Percentiles rank a stretch among this genome's conserved stretches.
Evolutionary conservation across 53 echinoderm and acorn worm genomes (phyloP).

Genomic region (Hippasteria phrygiana): DNA sequence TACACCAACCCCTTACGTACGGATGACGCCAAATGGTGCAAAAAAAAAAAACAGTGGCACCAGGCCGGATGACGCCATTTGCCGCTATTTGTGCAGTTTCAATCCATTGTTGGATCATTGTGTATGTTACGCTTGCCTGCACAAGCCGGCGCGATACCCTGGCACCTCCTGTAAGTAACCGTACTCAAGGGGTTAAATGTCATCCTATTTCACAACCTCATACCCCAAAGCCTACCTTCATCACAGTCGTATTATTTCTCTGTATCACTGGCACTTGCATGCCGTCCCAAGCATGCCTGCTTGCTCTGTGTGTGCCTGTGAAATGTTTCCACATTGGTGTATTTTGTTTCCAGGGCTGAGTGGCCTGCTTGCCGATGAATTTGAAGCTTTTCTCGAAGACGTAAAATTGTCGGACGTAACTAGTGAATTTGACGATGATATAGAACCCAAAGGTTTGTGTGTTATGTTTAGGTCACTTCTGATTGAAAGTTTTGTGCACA

Average conservation of each 20-base stretch:
- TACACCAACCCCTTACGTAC: too few relatives aligned
- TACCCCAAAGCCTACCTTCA: background rate
- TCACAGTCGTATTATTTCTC: background rate
- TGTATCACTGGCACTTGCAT: background rate
- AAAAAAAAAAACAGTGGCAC: too few relatives aligned
- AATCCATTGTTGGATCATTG: too few relatives aligned
- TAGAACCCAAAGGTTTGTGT: constrained; percentile 85
- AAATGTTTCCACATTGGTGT: constrained; percentile 51
- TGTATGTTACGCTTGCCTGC: too few relatives aligned
- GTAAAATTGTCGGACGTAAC: constrained; percentile 91
- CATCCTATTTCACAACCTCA: background rate
- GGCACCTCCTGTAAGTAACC: too few relatives aligned
- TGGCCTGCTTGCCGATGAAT: constrained; percentile 82
- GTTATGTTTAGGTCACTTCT: background rate
- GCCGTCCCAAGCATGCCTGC: background rate
- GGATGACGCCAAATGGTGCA: too few relatives aligned
- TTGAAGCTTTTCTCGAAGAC: constrained; percentile 93
- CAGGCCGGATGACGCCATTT: too few relatives aligned
- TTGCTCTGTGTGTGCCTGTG: constrained; percentile 10
- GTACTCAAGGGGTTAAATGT: too few relatives aligned
- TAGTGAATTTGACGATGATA: constrained; percentile 93
- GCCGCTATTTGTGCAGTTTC: too few relatives aligned
- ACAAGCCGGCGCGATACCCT: too few relatives aligned
- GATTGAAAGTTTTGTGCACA: background rate
- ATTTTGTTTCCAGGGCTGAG: constrained; percentile 77